A percentile compares a stretch with the other conserved stretches of the same genome.
These are phyloP conservation scores for Trimorus sp. DNA, from an alignment of 2,888 invertebrate species.

Conservation along the genomic window DNA sequence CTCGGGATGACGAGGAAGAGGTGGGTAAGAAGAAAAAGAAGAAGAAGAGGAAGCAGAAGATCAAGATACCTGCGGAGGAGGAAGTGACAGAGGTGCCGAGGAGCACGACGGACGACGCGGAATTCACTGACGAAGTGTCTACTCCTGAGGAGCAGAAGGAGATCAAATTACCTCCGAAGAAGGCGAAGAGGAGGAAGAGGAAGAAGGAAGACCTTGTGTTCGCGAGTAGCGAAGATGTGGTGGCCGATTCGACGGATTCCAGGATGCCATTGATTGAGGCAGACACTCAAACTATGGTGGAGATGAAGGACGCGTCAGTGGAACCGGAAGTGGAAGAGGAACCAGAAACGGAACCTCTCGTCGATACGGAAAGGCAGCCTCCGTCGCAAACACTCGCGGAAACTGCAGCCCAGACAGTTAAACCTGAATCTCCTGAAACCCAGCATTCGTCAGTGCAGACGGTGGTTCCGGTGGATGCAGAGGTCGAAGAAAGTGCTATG, in stretches of 20 bases:
- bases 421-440: slow-evolving; percentile 77
- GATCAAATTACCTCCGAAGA: slow-evolving; percentile 67
- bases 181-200: slow-evolving; percentile 82
- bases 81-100: slow-evolving; percentile 82
- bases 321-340: slow-evolving; percentile 71
- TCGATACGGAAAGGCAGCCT: slow-evolving; percentile 83
- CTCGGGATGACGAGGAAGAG: slow-evolving; percentile 78
- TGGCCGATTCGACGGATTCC: slow-evolving; percentile 73
- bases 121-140: slow-evolving; percentile 79
- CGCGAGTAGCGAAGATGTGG: slow-evolving; percentile 61
- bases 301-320: slow-evolving; percentile 71
- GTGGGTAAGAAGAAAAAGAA: slow-evolving; percentile 82
- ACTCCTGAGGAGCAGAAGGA: slow-evolving; percentile 77
- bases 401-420: slow-evolving; percentile 76
- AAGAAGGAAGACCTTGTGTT: slow-evolving; percentile 75
- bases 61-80: slow-evolving; percentile 82
- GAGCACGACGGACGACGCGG: slow-evolving; percentile 77
- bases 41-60: slow-evolving; percentile 82
- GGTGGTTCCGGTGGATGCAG: slow-evolving; percentile 78
- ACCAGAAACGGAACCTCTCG: slow-evolving; percentile 74
- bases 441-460: slow-evolving; percentile 83
- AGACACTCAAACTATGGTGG: slow-evolving; percentile 73
- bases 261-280: slow-evolving; percentile 80
- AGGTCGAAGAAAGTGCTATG: slow-evolving; percentile 79
- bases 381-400: slow-evolving; percentile 84